Evolutionary conservation across 2,113 vertebrate genomes (phyloP), one percentile per base, ranked within the genome.

Genomic region (Galbula dea): DNA sequence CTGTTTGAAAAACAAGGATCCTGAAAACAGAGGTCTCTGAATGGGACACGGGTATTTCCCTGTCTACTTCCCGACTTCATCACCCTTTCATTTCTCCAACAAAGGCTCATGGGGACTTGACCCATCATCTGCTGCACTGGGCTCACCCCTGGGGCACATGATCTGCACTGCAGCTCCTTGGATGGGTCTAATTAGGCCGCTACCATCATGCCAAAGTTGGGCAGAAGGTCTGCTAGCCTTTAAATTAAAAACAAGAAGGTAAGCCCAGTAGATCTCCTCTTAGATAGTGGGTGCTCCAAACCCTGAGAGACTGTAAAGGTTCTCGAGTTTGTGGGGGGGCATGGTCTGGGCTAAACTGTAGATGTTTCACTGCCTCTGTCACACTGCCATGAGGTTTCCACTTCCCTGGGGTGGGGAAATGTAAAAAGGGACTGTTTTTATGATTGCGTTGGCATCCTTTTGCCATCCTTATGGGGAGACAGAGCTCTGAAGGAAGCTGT

Each of bases 61-160:
- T 58, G 29, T 41, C 43, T 71, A 5, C 26, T 7, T 76, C 30
- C 16, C 46, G 74, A 15, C n/a, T 37, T n/a, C 17, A 10, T 37
- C 22, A 37, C 17, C 22, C 26, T 69, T 43, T 39, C 15, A 9
- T 71, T 89, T 54, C 34, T n/a, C 39, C 34, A 71, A 1, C 1
- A 1, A 58, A 69, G 19, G 4, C 14, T 61, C 0, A 0, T 27
- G 39, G 51, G 39, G 22, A 13, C 34, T 36, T 72, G n/a, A 26
- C 4, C 15, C 39, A 66, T 12, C 0, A 0, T 17, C 11, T 21
- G 9, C 22, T 22, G 7, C 1, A 1, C 32, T 84, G 48, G n/a
- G 8, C 27, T 49, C 54, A n/a, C 3, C 11, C 27, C 30, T 32
- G 46, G 19, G 24, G 22, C 36, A 68, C 6, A 9, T 61, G 13